These are phyloP conservation scores for Sceloporus tristichus DNA, from an alignment of 2,113 vertebrate species.

Conservation along the genomic window DNA sequence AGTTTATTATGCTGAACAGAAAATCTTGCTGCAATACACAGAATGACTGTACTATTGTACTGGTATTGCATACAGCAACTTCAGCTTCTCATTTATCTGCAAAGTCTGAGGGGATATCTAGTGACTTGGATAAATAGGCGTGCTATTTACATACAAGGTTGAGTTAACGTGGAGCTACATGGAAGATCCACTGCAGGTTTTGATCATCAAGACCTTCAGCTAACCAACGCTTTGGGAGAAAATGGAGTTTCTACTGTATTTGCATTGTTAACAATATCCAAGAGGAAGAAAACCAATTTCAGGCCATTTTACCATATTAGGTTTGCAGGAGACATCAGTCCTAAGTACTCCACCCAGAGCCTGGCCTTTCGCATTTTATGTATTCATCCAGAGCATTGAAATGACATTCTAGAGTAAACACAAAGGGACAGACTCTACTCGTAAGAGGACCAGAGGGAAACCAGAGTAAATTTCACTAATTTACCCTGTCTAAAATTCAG, in stretches of 20 bases:
- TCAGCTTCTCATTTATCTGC: conserved; percentile 7
- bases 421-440: not conserved
- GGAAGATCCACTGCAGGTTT: conserved; percentile 8
- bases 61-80: conserved; percentile 11
- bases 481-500: conserved; percentile 28
- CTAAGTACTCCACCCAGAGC: not conserved
- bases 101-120: conserved; percentile 15
- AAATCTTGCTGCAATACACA: conserved; percentile 47
- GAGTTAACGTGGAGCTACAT: conserved; percentile 4
- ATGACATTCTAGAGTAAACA: conserved; percentile 7
- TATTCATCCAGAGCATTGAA: not conserved
- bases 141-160: conserved; percentile 5
- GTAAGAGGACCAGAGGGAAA: conserved; percentile 3
- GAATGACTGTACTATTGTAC: not conserved
- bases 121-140: conserved; percentile 26
- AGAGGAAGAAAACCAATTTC: conserved; percentile 28
- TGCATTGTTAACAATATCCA: conserved; percentile 31
- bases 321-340: fast-evolving
- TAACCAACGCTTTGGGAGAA: not conserved
- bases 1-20: conserved; percentile 6
- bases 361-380: fast-evolving
- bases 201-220: not conserved
- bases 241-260: not conserved
- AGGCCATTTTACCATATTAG: not conserved
- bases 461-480: conserved; percentile 27